Base-by-base conservation (phyloP, 2,888 invertebrate species). In the Hypomecis punctinalis region DNA sequence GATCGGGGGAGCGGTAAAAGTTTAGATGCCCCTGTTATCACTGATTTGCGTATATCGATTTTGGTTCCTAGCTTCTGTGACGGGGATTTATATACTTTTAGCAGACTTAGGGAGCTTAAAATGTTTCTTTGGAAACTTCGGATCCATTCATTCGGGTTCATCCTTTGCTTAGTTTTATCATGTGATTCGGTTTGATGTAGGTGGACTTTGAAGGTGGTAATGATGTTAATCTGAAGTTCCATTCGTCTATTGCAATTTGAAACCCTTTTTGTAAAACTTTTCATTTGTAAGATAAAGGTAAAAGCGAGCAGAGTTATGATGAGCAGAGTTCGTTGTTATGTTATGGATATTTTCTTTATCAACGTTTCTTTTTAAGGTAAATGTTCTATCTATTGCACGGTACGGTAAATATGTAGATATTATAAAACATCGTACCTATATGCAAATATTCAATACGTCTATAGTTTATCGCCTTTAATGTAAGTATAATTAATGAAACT, bases 11-110 rank as follows among this genome's bases (percentile, higher is more conserved):
- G 82, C 85, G 88, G 83, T 84, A 84, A 88, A 89, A 89, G 84
- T 88, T 88, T 84, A 80, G 82, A 77, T 81, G 75, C 73, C 80
- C 81, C 82, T 82, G 87, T 90, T 91, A 91, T 91, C 91, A 89
- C 88, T 86, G 90, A 90, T 91, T 90, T 91, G 90, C 88, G 82
- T 90, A 86, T 87, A 91, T 91, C 91, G 91, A 90, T 89, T 89
- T 84, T 80, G 73, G 68, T 72, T 69, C 56, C 61, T 23, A 60
- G 64, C 65, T 61, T 74, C 66, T 69, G 72, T 75, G 82, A 81
- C 80, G 76, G 72, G 78, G 82, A 86, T 87, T 86, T 85, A 83
- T 83, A 81, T 78, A 74, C 74, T 79, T 76, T 74, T 71, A 70
- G 64, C 66, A 48, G 52, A 62, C 65, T 61, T 63, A 62, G 61